Evolutionary conservation across 2,113 vertebrate genomes (phyloP).

Genomic region (Vulpes ferrilata): DNA sequence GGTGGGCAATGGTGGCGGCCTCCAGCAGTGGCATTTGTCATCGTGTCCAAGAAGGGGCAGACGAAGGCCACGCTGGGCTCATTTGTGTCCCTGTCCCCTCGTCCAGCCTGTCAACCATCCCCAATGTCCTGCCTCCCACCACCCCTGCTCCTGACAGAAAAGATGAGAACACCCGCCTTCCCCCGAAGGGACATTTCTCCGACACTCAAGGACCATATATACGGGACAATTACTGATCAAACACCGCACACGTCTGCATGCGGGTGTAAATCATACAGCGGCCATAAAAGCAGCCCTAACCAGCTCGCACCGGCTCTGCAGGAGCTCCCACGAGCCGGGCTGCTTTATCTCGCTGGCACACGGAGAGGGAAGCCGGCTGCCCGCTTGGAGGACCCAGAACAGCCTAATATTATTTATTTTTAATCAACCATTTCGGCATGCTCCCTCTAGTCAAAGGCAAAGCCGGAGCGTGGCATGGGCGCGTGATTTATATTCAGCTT

Average conservation of each 20-base stretch:
- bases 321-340: slow-evolving; percentile 51
- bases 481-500: slow-evolving; percentile 82
- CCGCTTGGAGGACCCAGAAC: slow-evolving; percentile 51
- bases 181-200: slow-evolving; percentile 81
- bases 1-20: not conserved
- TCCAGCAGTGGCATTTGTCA: not conserved
- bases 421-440: slow-evolving; percentile 82
- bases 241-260: slow-evolving; percentile 72
- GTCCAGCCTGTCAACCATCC: slow-evolving; percentile 35
- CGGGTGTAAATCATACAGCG: slow-evolving; percentile 78
- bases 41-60: not conserved
- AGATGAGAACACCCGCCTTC: slow-evolving; percentile 59
- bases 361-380: slow-evolving; percentile 55
- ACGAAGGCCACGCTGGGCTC: not conserved
- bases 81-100: not conserved
- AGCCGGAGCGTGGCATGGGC: not conserved
- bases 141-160: slow-evolving; percentile 74
- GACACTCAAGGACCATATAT: slow-evolving; percentile 76
- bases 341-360: slow-evolving; percentile 61
- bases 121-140: slow-evolving; percentile 74
- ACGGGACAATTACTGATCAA: slow-evolving; percentile 80
- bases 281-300: slow-evolving; percentile 73
- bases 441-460: slow-evolving; percentile 84
- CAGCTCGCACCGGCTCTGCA: slow-evolving; percentile 52
- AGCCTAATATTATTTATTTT: slow-evolving; percentile 87